phyloP scores from a whole-genome alignment of 2,797 vertebrate species.

The Mastacembelus armatus region DNA sequence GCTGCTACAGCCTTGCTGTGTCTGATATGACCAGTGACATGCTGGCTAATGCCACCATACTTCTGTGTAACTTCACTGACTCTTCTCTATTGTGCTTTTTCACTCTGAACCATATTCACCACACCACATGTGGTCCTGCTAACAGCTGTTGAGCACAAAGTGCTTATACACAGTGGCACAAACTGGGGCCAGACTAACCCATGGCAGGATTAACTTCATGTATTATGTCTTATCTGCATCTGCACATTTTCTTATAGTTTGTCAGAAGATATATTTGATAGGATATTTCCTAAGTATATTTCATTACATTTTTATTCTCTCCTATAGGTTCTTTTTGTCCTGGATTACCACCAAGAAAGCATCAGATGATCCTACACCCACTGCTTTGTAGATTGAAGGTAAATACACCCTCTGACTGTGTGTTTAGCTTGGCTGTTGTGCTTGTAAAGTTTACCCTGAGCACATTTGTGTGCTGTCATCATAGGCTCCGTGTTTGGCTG shows the following conservation, averaged over 20 bases:
- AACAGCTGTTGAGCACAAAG: too few relatives aligned
- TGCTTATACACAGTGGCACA: too few relatives aligned
- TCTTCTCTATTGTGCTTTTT: too few relatives aligned
- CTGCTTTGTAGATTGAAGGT: constrained; percentile 11
- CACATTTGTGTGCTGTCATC: background rate
- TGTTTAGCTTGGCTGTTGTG: background rate
- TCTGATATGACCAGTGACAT: too few relatives aligned
- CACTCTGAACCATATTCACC: too few relatives aligned
- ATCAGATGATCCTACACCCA: constrained; percentile 2
- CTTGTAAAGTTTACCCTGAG: constrained; percentile 16
- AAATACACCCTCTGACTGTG: constrained; percentile 16
- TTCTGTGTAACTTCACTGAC: too few relatives aligned
- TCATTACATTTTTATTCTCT: constrained; percentile 9
- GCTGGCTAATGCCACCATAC: too few relatives aligned
- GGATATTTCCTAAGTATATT: background rate
- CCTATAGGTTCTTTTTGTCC: background rate
- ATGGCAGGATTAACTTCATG: too few relatives aligned
- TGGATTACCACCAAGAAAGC: background rate
- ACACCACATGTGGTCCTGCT: too few relatives aligned
- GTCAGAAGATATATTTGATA: background rate
- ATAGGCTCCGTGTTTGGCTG: background rate
- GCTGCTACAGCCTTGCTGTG: too few relatives aligned
- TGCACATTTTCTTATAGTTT: background rate
- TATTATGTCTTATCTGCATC: background rate
- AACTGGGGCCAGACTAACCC: too few relatives aligned